Base-by-base conservation (phyloP, 2,113 vertebrate species). In the Parus major region DNA sequence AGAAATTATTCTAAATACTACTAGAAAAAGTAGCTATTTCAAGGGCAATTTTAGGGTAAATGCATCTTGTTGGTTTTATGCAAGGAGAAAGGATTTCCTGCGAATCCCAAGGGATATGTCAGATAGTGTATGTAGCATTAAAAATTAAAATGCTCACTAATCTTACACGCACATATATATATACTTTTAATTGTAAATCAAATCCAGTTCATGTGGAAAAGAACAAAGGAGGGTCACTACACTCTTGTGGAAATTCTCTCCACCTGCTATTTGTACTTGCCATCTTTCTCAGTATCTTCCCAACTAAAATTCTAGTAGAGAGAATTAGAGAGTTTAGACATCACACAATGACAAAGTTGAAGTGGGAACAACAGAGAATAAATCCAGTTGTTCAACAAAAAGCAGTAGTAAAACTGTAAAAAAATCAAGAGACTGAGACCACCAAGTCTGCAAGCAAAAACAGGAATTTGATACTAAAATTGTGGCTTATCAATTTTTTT, bases 111-210 rank as follows among this genome's bases (percentile, higher is more conserved):
- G 50, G 28, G 69, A 94, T 68, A n/a, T 49, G 75, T 64, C 86
- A 92, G 59, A 80, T 12, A 60, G 31, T 19, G 19, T 20, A 59
- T 1, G 11, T 4, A 44, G 21, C n/a, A 93, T 90, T 95, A 84
- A 79, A 96, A 88, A 91, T 63, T 53, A 75, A 93, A 92, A 95
- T 56, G 16, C 33, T 86, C 70, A 47, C 50, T 94, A 68, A 93
- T 90, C 64, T 96, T 68, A 69, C 57, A 75, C 95, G 90, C 69
- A 39, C 29, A 27, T 13, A 49, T 64, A 73, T 57, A 59, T 20
- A 81, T 36, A 36, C 59, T 92, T 46, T 71, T 71, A 88, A 77
- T 73, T 90, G 72, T 72, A 90, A 87, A 80, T 91, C 52, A 89
- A 84, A 88, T 16, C 21, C 33, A 69, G 39, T 27, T 64, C 63